Base-by-base conservation (phyloP, 2,113 vertebrate genomes). In the Megalops atlanticus region DNA sequence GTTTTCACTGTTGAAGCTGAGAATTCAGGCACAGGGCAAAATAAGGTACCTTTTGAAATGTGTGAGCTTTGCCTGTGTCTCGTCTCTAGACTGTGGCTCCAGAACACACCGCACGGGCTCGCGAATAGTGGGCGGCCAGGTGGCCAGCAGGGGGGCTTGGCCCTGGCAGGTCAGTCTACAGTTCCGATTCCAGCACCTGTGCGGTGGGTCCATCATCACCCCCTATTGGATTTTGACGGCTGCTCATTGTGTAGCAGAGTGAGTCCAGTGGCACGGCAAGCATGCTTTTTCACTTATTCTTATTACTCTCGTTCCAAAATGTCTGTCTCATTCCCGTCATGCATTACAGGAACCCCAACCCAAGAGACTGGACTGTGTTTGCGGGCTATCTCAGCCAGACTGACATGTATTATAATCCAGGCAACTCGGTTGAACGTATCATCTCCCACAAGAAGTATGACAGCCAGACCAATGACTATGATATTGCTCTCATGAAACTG, bases 101-200 rank as follows among this genome's bases (percentile, higher is more conserved):
- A 92, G 93, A n/a, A 86, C 72, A 0, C 69, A 85, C 40, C 84
- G 87, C 0, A 10, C 86, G 2, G 74, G 2, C 15, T 8, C 90
- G 0, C 95, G 98, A 15, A 96, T 99, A 0, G 95, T 98, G 0
- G 97, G 97, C 0, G 98, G 98, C n/a, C 93, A 91, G 0, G 69
- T 40, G 0, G 97, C 94, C 0, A 88, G 77, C 0, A 89, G 84
- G 0, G 90, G 83, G 0, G 95, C 94, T 81, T 99, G 97, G 98
- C 98, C 98, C 0, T 99, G 97, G 97, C 97, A 98, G 90, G 97
- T 96, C 87, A 99, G 97, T 84, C 96, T 99, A 4, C 96, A 96
- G 84, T 88, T 91, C 81, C 38, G 54, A 0, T 84, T 86, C 6
- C 83, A 83, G 1, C 97, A 99, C 81, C 0, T 94, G 15, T 99